Conservation (phyloP, 2,888 invertebrate genomes). For the Neoscelio sp. region DNA sequence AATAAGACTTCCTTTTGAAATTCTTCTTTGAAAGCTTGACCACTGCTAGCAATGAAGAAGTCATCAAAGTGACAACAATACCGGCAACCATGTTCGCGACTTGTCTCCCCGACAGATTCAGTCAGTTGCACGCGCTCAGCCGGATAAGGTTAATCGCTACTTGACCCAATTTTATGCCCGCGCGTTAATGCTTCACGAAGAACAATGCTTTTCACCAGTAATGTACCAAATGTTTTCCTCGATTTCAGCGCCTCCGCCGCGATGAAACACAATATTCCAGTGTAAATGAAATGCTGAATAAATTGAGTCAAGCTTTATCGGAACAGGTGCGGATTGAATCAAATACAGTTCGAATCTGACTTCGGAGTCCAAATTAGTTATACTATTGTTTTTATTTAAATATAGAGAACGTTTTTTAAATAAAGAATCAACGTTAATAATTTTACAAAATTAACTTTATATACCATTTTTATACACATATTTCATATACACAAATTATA, state of each 20-base stretch:
- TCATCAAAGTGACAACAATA: slow-evolving; percentile 52
- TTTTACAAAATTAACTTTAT: too few species aligned
- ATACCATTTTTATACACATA: too few species aligned
- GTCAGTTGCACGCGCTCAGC: slow-evolving; percentile 62
- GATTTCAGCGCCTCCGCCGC: slow-evolving; percentile 23
- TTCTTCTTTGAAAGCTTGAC: too few species aligned
- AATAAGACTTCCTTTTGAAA: too few species aligned
- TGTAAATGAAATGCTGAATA: slow-evolving; percentile 31
- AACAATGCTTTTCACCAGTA: slow-evolving; percentile 75
- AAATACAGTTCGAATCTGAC: neutral
- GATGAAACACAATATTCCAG: slow-evolving; percentile 9
- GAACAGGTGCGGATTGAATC: neutral
- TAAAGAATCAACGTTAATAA: too few species aligned
- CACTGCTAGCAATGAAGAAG: too few species aligned
- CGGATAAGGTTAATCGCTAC: slow-evolving; percentile 81
- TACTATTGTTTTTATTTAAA: too few species aligned
- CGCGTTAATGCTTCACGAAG: slow-evolving; percentile 77
- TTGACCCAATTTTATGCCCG: slow-evolving; percentile 81
- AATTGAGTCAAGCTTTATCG: neutral
- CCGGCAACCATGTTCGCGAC: slow-evolving; percentile 24
- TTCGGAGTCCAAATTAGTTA: too few species aligned
- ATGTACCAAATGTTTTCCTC: slow-evolving; percentile 43
- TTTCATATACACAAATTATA: too few species aligned
- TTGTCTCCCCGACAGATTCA: slow-evolving; percentile 67
- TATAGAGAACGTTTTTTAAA: too few species aligned